Conservation (phyloP, 2,113 vertebrate species). For the Egretta garzetta region DNA sequence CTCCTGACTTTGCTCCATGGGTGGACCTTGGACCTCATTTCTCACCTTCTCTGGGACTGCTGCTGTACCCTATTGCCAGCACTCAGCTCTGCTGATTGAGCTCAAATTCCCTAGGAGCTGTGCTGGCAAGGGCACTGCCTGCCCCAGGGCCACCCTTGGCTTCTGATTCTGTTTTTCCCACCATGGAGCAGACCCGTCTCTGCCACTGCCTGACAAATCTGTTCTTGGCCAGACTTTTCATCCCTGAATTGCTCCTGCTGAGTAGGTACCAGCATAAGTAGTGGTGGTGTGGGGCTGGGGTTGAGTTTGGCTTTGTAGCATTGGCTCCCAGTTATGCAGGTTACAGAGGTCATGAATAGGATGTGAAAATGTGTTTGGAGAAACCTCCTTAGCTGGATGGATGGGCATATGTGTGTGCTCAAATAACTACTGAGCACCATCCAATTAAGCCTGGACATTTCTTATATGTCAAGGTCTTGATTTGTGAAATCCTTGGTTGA, state of each 20-base stretch:
- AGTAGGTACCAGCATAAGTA: background rate
- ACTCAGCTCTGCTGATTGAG: background rate
- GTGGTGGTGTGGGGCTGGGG: rapidly evolving
- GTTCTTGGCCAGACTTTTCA: rapidly evolving
- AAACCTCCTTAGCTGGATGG: background rate
- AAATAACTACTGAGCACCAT: background rate
- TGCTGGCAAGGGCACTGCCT: background rate
- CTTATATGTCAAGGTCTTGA: background rate
- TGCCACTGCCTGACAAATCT: background rate
- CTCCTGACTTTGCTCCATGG: background rate
- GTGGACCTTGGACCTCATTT: background rate
- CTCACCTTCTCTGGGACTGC: background rate
- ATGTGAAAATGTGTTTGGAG: background rate
- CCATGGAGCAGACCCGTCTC: rapidly evolving
- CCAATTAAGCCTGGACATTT: background rate
- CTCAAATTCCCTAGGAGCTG: background rate
- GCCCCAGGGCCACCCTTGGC: no score
- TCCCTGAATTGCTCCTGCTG: background rate
- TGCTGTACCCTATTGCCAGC: background rate
- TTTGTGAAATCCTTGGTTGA: background rate
- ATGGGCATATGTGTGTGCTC: background rate
- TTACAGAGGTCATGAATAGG: background rate
- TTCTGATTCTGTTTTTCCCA: background rate
- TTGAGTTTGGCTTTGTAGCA: background rate
- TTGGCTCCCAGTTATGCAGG: no score